These are phyloP conservation scores for Ricordea florida DNA, from an alignment of 92 coral and sea anemone species.

Conservation along the genomic window DNA sequence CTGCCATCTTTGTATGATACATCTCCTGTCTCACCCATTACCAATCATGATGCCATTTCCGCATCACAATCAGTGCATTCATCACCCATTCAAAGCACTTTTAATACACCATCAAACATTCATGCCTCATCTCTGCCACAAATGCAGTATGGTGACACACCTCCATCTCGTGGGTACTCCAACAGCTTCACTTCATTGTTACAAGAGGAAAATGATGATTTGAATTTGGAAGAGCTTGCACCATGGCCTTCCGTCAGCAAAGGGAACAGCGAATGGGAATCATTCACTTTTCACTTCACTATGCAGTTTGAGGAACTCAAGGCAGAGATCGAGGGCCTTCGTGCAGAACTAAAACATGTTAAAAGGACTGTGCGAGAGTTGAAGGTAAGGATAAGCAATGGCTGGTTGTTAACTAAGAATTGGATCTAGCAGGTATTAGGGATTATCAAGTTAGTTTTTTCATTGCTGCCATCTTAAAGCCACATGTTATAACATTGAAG, in stretches of 20 bases:
- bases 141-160: background rate
- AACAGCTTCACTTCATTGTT: background rate
- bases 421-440: too few relatives aligned
- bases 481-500: too few relatives aligned
- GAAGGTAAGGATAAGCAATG: slow-evolving; percentile 19
- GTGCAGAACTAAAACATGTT: background rate
- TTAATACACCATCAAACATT: too few relatives aligned
- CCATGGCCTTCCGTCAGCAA: background rate
- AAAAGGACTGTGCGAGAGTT: slow-evolving; percentile 7
- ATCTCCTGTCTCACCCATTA: background rate
- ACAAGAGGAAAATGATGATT: background rate
- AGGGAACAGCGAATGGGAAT: slow-evolving; percentile 15
- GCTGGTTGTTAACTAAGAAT: too few relatives aligned
- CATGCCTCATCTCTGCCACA: background rate
- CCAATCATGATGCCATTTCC: background rate
- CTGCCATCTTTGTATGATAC: background rate
- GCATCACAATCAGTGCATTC: background rate
- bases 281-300: slow-evolving; percentile 16
- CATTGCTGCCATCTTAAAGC: too few relatives aligned
- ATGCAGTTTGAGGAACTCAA: slow-evolving; percentile 9
- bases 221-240: background rate
- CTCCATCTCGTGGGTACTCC: background rate
- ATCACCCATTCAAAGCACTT: background rate
- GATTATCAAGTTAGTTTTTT: too few relatives aligned
- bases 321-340: slow-evolving; percentile 21